Evolutionary conservation across 1,140 invertebrate species (phyloP).

Genomic region (Apis florea): DNA sequence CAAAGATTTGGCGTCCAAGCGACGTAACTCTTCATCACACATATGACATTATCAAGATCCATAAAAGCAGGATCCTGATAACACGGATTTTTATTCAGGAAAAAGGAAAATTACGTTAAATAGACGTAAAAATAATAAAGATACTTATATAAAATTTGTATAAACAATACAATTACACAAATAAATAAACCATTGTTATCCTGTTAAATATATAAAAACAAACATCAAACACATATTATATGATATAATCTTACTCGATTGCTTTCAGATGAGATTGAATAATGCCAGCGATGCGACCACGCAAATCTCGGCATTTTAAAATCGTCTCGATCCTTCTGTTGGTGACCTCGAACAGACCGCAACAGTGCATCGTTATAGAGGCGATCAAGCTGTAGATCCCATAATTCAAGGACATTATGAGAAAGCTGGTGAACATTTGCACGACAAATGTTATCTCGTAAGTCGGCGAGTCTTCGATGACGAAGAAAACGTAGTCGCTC

Average conservation of each 20-base stretch:
- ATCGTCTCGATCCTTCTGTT: conserved; percentile 61
- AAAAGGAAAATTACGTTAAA: too few relatives aligned
- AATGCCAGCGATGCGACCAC: conserved; percentile 41
- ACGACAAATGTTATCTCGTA: conserved; percentile 71
- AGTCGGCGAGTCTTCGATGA: conserved; percentile 68
- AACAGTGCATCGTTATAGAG: conserved; percentile 69
- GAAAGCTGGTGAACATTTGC: conserved; percentile 75
- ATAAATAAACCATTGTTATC: too few relatives aligned
- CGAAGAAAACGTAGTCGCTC: conserved; percentile 74
- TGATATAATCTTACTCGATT: conserved; percentile 61
- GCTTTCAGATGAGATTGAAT: conserved; percentile 67
- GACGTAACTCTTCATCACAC: too few relatives aligned
- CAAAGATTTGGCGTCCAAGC: too few relatives aligned
- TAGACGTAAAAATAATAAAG: too few relatives aligned
- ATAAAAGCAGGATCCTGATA: too few relatives aligned
- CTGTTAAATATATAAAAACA: too few relatives aligned
- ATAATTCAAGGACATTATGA: conserved; percentile 74
- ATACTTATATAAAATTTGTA: too few relatives aligned
- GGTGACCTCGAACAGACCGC: conserved; percentile 72
- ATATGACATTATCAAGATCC: too few relatives aligned
- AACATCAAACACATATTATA: too few relatives aligned
- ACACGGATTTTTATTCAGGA: too few relatives aligned
- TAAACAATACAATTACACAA: too few relatives aligned
- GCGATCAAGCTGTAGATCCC: conserved; percentile 75
- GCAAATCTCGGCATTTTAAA: conserved; percentile 10